These are phyloP conservation scores for Montipora cactus DNA, from an alignment of 64 coral and sea anemone genomes.

Conservation along the genomic window DNA sequence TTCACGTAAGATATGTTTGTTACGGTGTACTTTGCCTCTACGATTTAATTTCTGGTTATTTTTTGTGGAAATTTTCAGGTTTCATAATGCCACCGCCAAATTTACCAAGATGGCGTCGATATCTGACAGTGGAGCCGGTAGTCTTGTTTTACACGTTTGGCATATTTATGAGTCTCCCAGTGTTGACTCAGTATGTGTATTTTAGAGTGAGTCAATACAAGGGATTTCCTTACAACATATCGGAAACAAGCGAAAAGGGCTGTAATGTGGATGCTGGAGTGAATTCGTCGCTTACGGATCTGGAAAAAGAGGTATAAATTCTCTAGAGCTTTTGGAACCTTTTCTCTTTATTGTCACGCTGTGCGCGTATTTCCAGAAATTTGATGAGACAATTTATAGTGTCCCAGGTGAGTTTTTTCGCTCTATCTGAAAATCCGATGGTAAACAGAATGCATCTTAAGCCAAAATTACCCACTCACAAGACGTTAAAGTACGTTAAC, in stretches of 20 bases:
- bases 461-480: no score
- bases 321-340: no score
- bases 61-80: not conserved
- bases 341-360: not conserved
- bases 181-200: conserved; percentile 89
- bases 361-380: not conserved
- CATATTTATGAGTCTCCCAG: conserved; percentile 84
- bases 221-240: conserved; percentile 74
- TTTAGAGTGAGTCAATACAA: conserved; percentile 85
- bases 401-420: no score
- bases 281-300: conserved; percentile 51
- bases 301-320: conserved; percentile 68
- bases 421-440: no score
- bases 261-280: conserved; percentile 29
- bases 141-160: conserved; percentile 93
- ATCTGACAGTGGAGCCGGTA: conserved; percentile 90
- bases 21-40: no score
- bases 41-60: no score
- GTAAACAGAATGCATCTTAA: no score
- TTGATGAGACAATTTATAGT: no score
- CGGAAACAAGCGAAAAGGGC: conserved; percentile 26
- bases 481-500: no score
- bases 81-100: conserved; percentile 16
- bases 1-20: no score
- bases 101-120: conserved; percentile 74